Evolutionary conservation across 1,140 invertebrate genomes (phyloP).

Genomic region (Neuroterus valhalla): DNA sequence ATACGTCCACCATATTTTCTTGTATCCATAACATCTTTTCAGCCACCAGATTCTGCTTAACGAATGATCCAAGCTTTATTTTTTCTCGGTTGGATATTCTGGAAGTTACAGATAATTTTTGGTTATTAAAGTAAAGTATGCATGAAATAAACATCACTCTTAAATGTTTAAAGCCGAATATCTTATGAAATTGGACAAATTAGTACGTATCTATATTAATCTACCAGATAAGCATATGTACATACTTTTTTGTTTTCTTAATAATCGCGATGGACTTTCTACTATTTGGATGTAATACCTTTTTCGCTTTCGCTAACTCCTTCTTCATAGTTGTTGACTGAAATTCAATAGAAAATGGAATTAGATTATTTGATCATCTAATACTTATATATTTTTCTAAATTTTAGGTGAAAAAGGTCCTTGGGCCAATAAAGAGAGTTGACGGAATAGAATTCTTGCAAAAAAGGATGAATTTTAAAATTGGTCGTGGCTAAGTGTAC

Average conservation of each 20-base stretch:
- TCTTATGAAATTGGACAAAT: neutral
- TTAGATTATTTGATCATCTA: neutral
- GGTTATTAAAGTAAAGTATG: no score
- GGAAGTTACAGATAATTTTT: conserved; percentile 37
- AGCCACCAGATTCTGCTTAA: conserved; percentile 82
- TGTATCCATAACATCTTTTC: conserved; percentile 85
- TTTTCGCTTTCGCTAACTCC: conserved; percentile 78
- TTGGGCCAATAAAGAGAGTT: no score
- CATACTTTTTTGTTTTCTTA: conserved; percentile 80
- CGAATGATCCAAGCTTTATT: conserved; percentile 78
- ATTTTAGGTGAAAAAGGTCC: no score
- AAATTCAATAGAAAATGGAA: conserved; percentile 30
- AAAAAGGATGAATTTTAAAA: no score
- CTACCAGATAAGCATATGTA: conserved; percentile 36
- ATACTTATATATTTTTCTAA: no score
- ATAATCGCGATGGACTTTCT: conserved; percentile 82
- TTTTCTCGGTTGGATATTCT: conserved; percentile 79
- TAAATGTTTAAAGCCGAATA: neutral
- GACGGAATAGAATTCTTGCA: no score
- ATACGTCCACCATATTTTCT: conserved; percentile 77
- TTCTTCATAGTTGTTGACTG: conserved; percentile 62
- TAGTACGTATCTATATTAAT: conserved; percentile 33
- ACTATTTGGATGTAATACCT: conserved; percentile 82
- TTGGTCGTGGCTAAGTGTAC: no score
- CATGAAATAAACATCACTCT: no score